Evolutionary conservation across 1,140 invertebrate species (phyloP).

Genomic region (Saccostrea cuccullata): DNA sequence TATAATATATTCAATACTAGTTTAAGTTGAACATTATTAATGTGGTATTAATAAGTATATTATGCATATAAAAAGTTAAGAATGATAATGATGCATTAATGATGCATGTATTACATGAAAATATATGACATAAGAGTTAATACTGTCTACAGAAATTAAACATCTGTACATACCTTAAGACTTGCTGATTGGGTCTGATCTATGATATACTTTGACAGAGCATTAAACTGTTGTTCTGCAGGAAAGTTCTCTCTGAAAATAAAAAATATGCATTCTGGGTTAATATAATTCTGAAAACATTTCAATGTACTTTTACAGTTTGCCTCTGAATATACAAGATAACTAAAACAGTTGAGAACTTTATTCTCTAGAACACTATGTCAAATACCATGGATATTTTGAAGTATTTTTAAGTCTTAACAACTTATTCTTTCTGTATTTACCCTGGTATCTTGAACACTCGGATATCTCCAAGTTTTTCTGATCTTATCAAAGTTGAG

Average conservation of each 20-base stretch:
- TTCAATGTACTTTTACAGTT: too few species aligned
- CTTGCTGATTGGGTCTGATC: conserved; percentile 95
- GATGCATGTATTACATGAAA: background rate
- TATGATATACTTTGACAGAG: conserved; percentile 87
- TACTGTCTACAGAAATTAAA: background rate
- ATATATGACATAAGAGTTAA: background rate
- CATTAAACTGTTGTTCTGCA: conserved; percentile 83
- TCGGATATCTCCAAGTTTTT: too few species aligned
- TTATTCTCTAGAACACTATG: too few species aligned
- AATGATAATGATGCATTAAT: background rate
- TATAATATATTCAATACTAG: background rate
- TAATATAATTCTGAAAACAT: too few species aligned
- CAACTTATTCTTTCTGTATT: too few species aligned
- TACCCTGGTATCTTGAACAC: too few species aligned
- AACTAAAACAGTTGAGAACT: too few species aligned
- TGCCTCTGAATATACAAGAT: too few species aligned
- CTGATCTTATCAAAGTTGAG: too few species aligned
- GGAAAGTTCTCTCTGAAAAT: conserved; percentile 83
- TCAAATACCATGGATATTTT: too few species aligned
- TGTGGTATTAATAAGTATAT: background rate
- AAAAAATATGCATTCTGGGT: background rate
- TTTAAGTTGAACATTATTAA: background rate
- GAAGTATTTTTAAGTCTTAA: too few species aligned
- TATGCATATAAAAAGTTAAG: background rate
- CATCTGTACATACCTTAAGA: conserved; percentile 85